Conservation (phyloP, 2,113 vertebrate genomes). For the Melanerpes aurifrons region DNA sequence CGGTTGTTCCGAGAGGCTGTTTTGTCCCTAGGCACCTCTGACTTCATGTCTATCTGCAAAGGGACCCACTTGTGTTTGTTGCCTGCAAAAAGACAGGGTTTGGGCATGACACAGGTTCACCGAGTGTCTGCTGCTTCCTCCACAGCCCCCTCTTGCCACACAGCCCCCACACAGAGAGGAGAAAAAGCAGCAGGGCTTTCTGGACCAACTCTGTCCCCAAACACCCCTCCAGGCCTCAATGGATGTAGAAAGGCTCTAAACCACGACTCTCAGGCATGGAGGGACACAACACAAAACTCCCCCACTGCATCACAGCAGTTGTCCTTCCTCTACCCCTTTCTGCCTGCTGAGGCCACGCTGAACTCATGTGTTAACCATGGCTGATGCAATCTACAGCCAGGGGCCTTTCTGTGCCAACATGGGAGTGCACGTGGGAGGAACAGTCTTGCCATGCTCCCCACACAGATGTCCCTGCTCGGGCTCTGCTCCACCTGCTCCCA, state of each 20-base stretch:
- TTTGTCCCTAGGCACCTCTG: constrained; percentile 92
- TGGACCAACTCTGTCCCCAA: not conserved
- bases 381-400: not conserved
- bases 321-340: not conserved
- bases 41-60: constrained; percentile 97
- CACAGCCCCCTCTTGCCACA: not conserved
- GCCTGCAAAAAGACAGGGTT: constrained; percentile 77
- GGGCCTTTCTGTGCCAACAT: not conserved
- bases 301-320: not conserved
- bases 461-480: not conserved
- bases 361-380: accelerated
- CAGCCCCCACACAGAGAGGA: not conserved
- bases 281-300: not conserved
- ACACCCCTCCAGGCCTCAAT: not conserved
- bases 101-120: constrained; percentile 12
- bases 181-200: not conserved
- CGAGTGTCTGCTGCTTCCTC: not conserved
- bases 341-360: not conserved
- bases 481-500: not conserved
- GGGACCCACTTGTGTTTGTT: constrained; percentile 99
- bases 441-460: not conserved
- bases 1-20: constrained; percentile 92
- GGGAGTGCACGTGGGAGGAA: accelerated
- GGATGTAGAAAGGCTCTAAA: not conserved
- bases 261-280: accelerated